phyloP scores from a whole-genome alignment of 1,140 invertebrate genomes.

The Drosophila dunni region DNA sequence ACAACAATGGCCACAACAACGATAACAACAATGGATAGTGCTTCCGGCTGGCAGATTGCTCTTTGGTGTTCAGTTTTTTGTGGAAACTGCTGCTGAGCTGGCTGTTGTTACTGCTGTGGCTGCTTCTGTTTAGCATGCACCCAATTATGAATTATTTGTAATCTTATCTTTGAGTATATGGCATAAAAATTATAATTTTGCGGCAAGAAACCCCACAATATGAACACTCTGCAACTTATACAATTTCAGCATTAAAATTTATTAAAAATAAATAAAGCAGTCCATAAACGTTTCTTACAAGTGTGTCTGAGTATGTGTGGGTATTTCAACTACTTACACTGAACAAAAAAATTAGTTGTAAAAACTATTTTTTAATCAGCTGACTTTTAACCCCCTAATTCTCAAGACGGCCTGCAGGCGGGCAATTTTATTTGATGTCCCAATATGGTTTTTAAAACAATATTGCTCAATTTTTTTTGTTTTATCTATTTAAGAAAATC shows the following conservation, averaged over 20 bases:
- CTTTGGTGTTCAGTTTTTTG: conserved; percentile 57
- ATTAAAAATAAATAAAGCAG: conserved; percentile 78
- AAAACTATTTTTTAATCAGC: too few species aligned
- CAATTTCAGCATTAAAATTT: conserved; percentile 81
- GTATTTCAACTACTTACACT: conserved; percentile 64
- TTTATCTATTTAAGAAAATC: too few species aligned
- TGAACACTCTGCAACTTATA: conserved; percentile 45
- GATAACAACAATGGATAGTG: conserved; percentile 29
- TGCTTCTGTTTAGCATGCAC: conserved; percentile 55
- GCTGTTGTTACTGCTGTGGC: not conserved
- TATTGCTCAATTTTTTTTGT: too few species aligned
- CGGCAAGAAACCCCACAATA: conserved; percentile 68
- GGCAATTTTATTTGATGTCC: too few species aligned
- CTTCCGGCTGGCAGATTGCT: conserved; percentile 42
- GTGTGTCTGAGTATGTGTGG: conserved; percentile 16
- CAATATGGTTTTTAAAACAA: too few species aligned
- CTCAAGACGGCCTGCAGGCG: too few species aligned
- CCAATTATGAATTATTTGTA: conserved; percentile 79
- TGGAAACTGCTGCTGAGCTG: conserved; percentile 34
- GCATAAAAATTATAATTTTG: conserved; percentile 77
- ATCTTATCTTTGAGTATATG: conserved; percentile 78
- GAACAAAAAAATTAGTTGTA: conserved; percentile 1
- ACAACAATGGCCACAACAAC: conserved; percentile 31
- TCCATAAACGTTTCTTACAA: conserved; percentile 17
- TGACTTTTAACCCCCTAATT: too few species aligned